These are phyloP conservation scores for Teinopalpus imperialis DNA, from an alignment of 2,888 invertebrate genomes.

Conservation along the genomic window DNA sequence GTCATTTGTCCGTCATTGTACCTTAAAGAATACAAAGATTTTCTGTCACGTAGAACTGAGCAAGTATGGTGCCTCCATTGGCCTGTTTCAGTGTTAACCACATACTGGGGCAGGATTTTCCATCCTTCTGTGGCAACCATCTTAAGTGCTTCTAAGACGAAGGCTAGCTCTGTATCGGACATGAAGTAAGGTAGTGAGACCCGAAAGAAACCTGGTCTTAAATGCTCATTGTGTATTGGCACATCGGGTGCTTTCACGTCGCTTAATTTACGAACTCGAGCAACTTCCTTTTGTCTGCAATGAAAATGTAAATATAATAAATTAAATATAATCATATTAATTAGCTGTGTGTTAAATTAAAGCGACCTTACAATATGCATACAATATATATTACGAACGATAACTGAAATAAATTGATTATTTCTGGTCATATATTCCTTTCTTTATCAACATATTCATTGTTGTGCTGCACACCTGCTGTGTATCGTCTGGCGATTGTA, in stretches of 20 bases:
- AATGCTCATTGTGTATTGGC: constrained; percentile 83
- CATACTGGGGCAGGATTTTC: constrained; percentile 93
- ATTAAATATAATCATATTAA: too few relatives aligned
- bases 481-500: too few relatives aligned
- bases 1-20: constrained; percentile 89
- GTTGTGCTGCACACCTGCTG: too few relatives aligned
- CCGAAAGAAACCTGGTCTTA: constrained; percentile 93
- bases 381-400: too few relatives aligned
- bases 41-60: constrained; percentile 89
- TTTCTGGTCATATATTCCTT: too few relatives aligned
- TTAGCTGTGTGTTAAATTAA: constrained; percentile 3
- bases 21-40: constrained; percentile 90
- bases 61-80: constrained; percentile 94
- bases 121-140: constrained; percentile 95
- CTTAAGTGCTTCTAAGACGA: constrained; percentile 91
- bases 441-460: too few relatives aligned
- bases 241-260: constrained; percentile 67
- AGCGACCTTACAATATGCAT: constrained; percentile 19
- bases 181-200: constrained; percentile 93
- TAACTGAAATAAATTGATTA: too few relatives aligned
- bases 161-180: constrained; percentile 89
- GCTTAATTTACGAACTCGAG: constrained; percentile 66
- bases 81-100: constrained; percentile 92
- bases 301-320: constrained; percentile 20
- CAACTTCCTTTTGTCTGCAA: constrained; percentile 73